Conservation (phyloP, 2,888 invertebrate species). For the Limnephilus lunatus region DNA sequence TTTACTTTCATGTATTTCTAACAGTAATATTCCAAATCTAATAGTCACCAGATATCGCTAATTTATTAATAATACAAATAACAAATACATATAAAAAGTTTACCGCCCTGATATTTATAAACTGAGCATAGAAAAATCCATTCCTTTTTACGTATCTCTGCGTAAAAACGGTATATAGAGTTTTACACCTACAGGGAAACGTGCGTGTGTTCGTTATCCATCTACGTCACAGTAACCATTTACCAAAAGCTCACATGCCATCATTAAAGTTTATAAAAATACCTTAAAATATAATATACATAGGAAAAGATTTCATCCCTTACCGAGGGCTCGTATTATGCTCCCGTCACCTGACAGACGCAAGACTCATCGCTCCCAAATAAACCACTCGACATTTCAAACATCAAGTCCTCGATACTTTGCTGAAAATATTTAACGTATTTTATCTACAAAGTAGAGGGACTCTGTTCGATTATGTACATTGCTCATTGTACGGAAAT, state of each 20-base stretch:
- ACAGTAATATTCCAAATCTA: background rate
- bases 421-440: background rate
- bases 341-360: background rate
- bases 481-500: background rate
- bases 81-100: background rate
- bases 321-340: background rate
- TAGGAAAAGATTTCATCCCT: background rate
- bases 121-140: background rate
- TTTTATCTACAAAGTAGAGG: background rate
- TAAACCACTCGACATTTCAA: conserved; percentile 29
- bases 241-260: background rate
- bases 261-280: conserved; percentile 12
- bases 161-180: background rate
- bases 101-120: background rate
- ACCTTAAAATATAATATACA: background rate
- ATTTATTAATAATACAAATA: background rate
- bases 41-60: background rate
- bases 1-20: background rate
- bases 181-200: background rate
- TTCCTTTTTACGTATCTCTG: background rate
- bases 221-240: background rate
- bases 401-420: background rate
- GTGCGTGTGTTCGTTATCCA: background rate
- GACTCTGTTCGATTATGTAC: background rate
- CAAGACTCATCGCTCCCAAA: conserved; percentile 1